Percentiles rank a stretch among this genome's conserved stretches.
phyloP scores from a whole-genome alignment of 2,113 vertebrate genomes.

The Dicerorhinus sumatrensis region DNA sequence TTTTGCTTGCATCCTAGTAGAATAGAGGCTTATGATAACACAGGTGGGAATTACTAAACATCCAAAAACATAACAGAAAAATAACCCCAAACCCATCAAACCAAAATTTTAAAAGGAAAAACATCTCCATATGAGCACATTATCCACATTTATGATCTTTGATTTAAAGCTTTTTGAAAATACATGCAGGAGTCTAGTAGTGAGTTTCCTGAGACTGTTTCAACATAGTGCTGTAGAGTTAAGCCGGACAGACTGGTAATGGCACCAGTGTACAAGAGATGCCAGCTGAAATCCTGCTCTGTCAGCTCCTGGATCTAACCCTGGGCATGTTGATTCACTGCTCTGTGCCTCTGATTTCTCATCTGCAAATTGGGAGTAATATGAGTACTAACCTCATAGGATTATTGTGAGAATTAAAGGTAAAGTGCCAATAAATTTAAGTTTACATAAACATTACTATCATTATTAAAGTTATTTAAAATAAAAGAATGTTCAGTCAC shows the following conservation, averaged over 20 bases:
- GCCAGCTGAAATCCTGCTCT: background rate
- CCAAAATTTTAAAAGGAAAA: background rate
- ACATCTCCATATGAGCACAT: background rate
- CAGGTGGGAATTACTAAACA: slow-evolving; percentile 81
- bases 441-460: background rate
- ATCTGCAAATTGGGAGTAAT: background rate
- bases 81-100: background rate
- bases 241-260: background rate
- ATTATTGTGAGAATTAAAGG: background rate
- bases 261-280: background rate
- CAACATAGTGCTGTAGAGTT: no score
- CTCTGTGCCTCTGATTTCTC: background rate
- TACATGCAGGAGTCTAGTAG: background rate
- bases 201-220: background rate
- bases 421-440: background rate
- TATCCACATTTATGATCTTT: background rate
- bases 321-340: background rate
- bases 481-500: background rate
- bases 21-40: slow-evolving; percentile 79
- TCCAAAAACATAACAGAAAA: slow-evolving; percentile 65
- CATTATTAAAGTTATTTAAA: background rate
- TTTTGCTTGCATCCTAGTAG: slow-evolving; percentile 73
- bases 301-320: background rate
- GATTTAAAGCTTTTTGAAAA: background rate
- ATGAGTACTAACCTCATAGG: background rate